Conservation (phyloP, 2,113 vertebrate genomes). For the Bucco capensis region DNA sequence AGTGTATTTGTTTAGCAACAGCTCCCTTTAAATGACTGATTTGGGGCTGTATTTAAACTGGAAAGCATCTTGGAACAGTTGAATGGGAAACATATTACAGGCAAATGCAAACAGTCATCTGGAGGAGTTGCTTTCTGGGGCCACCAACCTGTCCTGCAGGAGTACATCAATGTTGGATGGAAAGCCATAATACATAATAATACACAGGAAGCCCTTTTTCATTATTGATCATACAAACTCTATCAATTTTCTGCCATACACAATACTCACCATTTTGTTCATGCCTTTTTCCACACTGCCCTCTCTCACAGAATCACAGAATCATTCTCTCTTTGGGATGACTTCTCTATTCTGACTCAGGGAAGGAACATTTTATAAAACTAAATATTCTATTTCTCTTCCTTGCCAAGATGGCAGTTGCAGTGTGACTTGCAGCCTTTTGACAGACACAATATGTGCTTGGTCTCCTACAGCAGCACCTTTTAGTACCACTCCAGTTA, state of each 20-base stretch:
- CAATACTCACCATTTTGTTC: not conserved
- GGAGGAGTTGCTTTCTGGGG: not conserved
- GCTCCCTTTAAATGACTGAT: not conserved
- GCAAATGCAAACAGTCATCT: not conserved
- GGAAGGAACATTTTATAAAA: not conserved
- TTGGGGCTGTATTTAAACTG: not conserved
- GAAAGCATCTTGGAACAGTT: not conserved
- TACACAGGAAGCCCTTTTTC: not conserved
- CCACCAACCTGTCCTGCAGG: not conserved
- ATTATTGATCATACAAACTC: not conserved
- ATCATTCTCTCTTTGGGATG: not conserved
- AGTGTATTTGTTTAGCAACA: not conserved
- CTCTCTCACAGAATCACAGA: too few species aligned
- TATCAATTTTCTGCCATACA: not conserved
- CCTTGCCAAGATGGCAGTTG: not conserved
- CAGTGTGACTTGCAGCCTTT: not conserved
- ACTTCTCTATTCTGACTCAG: not conserved
- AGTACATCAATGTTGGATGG: not conserved
- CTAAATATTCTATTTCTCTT: not conserved
- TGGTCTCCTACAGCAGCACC: not conserved
- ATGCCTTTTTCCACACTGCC: not conserved
- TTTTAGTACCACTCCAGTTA: not conserved
- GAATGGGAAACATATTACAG: not conserved
- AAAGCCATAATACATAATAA: not conserved
- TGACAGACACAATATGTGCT: rapidly evolving